Percentiles rank a stretch among this genome's conserved stretches.
phyloP scores from a whole-genome alignment of 2,888 invertebrate species.

The Cylindroiulus punctatus region DNA sequence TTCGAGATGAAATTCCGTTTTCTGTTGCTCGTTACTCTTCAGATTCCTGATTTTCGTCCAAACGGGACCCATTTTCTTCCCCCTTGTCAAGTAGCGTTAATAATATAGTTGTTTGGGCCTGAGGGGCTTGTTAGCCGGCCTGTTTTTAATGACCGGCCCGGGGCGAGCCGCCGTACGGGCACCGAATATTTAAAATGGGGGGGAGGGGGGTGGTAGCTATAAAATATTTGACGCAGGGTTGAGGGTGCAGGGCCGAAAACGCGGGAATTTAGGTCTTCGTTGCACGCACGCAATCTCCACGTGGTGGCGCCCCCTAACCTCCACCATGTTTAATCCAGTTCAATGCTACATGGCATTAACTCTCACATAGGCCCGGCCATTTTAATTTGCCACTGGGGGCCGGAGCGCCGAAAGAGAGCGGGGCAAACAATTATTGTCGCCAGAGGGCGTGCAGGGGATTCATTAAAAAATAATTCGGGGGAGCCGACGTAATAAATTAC shows the following conservation, averaged over 20 bases:
- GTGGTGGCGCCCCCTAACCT: constrained; percentile 45
- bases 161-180: constrained; percentile 52
- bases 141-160: constrained; percentile 51
- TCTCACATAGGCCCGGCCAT: neutral
- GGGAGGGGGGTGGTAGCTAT: neutral
- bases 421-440: constrained; percentile 45
- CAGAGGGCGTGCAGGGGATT: constrained; percentile 33
- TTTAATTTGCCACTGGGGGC: neutral
- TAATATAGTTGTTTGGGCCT: constrained; percentile 53
- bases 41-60: constrained; percentile 35
- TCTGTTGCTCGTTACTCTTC: neutral
- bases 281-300: constrained; percentile 38
- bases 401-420: neutral
- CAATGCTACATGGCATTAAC: constrained; percentile 22
- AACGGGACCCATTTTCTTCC: constrained; percentile 37
- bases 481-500: constrained; percentile 13
- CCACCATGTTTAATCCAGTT: constrained; percentile 1
- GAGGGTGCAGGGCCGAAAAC: constrained; percentile 14
- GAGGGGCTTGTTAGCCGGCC: constrained; percentile 54
- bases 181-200: constrained; percentile 50
- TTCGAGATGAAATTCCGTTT: neutral
- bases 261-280: constrained; percentile 18
- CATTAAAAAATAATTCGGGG: constrained; percentile 21
- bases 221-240: constrained; percentile 4
- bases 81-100: constrained; percentile 53